These are phyloP conservation scores for Diplazon laetatorius DNA, from an alignment of 2,888 invertebrate species.

Conservation along the genomic window DNA sequence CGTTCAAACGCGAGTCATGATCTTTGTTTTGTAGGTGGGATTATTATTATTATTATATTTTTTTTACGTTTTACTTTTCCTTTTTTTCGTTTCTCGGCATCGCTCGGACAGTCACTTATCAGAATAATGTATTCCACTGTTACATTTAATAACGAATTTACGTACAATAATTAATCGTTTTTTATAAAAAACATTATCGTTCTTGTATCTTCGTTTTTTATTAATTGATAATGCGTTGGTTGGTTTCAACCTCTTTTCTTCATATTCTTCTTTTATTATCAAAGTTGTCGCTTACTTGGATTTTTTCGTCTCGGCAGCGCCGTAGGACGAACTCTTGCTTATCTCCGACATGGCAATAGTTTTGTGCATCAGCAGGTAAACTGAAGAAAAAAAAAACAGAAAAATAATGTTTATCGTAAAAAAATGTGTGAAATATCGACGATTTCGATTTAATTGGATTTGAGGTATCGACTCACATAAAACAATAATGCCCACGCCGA, in stretches of 20 bases:
- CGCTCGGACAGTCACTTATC: constrained; percentile 53
- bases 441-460: too few relatives aligned
- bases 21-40: background rate
- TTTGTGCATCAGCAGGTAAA: constrained; percentile 90
- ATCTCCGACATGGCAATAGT: constrained; percentile 93
- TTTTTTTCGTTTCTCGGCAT: constrained; percentile 26
- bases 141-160: constrained; percentile 60
- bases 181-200: constrained; percentile 45
- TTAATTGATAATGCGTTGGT: too few relatives aligned
- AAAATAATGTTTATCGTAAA: too few relatives aligned
- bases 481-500: constrained; percentile 88
- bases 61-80: constrained; percentile 22
- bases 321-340: constrained; percentile 92
- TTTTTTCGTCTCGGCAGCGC: constrained; percentile 85
- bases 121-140: constrained; percentile 50
- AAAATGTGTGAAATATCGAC: too few relatives aligned
- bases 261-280: constrained; percentile 42
- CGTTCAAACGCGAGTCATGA: constrained; percentile 60
- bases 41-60: background rate
- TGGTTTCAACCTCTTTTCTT: too few relatives aligned
- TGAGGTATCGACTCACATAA: constrained; percentile 87
- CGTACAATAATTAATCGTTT: constrained; percentile 45
- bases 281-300: constrained; percentile 70
- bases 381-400: constrained; percentile 83
- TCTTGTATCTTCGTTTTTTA: constrained; percentile 1